These are phyloP conservation scores for Dasyprocta punctata DNA, from an alignment of 2,113 vertebrate genomes.

Conservation along the genomic window DNA sequence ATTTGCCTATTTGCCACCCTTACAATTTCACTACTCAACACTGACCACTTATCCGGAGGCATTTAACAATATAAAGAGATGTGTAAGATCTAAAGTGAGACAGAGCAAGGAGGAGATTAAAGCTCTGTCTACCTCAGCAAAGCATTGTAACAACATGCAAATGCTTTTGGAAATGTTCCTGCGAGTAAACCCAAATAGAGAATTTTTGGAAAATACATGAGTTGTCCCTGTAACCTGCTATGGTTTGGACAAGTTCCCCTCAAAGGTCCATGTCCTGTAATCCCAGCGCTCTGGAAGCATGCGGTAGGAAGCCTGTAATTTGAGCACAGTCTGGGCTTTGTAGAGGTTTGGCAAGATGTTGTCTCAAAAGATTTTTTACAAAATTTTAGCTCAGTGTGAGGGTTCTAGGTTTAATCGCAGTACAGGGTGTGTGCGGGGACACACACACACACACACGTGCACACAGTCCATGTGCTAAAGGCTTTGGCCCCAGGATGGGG, in stretches of 20 bases:
- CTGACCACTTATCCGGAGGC: neutral
- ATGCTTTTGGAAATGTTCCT: neutral
- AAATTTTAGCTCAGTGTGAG: neutral
- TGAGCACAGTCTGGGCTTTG: neutral
- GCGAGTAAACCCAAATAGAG: neutral
- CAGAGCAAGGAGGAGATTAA: neutral
- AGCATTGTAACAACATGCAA: neutral
- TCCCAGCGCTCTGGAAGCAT: neutral
- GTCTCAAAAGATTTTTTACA: neutral
- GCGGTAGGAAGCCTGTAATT: neutral
- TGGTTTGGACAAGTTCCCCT: neutral
- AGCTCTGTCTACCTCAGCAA: neutral
- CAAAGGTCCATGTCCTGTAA: neutral
- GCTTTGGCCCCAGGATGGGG: neutral
- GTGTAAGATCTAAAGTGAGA: neutral
- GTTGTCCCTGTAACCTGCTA: neutral
- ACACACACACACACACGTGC: neutral
- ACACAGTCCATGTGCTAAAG: neutral
- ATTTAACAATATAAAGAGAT: conserved; percentile 23
- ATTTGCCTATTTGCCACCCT: neutral
- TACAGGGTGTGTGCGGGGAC: neutral
- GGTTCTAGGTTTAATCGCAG: neutral
- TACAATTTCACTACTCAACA: neutral
- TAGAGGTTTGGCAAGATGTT: neutral
- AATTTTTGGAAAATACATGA: neutral